Evolutionary conservation across 2,888 invertebrate species (phyloP).

Genomic region (Lymantria dispar): DNA sequence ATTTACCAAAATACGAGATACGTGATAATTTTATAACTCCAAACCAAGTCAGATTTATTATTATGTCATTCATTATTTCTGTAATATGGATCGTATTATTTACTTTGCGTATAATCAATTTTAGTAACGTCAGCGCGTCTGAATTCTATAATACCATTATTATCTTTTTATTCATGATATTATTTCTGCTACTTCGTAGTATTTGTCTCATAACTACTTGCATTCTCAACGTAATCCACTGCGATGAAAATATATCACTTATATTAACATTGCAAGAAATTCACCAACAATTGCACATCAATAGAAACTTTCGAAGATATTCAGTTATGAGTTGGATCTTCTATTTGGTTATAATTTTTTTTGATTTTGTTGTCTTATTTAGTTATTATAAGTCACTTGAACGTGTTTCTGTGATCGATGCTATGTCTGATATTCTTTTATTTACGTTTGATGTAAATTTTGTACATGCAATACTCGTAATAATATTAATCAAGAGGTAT

Average conservation of each 20-base stretch:
- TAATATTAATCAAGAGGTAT: conserved; percentile 3
- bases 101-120: not conserved
- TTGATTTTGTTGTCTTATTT: not conserved
- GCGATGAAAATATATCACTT: not conserved
- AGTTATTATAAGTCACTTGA: not conserved
- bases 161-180: not conserved
- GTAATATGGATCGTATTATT: not conserved
- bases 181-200: not conserved
- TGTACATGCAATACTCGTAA: conserved; percentile 3
- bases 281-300: not conserved
- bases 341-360: not conserved
- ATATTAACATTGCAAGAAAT: not conserved
- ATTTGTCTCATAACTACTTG: not conserved
- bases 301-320: not conserved
- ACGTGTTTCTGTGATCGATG: not conserved
- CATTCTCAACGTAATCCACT: not conserved
- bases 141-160: not conserved
- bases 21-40: not conserved
- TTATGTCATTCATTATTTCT: not conserved
- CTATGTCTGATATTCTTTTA: conserved; percentile 2
- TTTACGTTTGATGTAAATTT: conserved; percentile 6
- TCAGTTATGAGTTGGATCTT: not conserved
- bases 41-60: not conserved
- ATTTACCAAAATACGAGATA: not conserved
- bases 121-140: not conserved